Evolutionary conservation across 2,113 vertebrate species (phyloP).

Genomic region (Thalassarche chlororhynchos): DNA sequence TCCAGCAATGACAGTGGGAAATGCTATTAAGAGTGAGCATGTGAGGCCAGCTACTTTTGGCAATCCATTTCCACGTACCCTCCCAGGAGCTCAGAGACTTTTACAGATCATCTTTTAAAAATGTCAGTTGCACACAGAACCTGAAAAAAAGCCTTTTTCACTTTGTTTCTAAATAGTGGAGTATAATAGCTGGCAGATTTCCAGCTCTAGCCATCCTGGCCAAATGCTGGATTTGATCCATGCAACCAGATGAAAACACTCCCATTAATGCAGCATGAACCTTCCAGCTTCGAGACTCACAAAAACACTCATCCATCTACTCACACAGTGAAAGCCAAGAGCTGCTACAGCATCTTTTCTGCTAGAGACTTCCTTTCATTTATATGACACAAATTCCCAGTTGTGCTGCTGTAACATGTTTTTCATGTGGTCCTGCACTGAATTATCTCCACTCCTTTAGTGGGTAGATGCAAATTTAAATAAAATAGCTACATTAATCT

Average conservation of each 20-base stretch:
- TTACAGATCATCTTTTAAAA: not conserved
- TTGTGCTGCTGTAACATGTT: not conserved
- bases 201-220: not conserved
- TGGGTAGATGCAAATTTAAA: conserved; percentile 3
- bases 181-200: not conserved
- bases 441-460: conserved; percentile 14
- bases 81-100: not conserved
- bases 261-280: not conserved
- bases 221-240: conserved; percentile 48
- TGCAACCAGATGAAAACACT: not conserved
- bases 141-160: not conserved
- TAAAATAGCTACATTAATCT: conserved; percentile 28
- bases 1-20: not conserved
- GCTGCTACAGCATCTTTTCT: conserved; percentile 33
- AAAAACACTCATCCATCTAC: not conserved
- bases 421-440: conserved; percentile 27
- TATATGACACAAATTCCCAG: conserved; percentile 56
- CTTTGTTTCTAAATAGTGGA: not conserved
- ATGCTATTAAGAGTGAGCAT: not conserved
- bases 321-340: conserved; percentile 1
- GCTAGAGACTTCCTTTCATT: conserved; percentile 29
- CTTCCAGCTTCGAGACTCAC: not conserved
- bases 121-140: not conserved
- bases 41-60: not conserved
- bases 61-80: not conserved